Evolutionary conservation across 2,888 invertebrate genomes (phyloP), one percentile per base, ranked within the genome.

Genomic region (Euclidia mi): DNA sequence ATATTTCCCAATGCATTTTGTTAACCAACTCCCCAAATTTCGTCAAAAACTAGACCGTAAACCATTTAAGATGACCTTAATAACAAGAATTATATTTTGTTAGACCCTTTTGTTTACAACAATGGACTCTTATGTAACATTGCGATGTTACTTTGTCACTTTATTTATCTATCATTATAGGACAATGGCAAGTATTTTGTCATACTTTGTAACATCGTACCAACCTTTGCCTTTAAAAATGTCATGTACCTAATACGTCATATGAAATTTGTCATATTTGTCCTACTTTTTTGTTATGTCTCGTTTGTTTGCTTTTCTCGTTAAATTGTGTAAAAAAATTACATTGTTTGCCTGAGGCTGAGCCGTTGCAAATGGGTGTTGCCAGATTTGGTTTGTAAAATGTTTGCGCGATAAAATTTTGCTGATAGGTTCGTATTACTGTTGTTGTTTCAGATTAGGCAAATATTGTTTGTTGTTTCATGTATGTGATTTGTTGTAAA

Each of bases 71-170:
- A 12, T 45, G 52, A 41, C 71, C 62, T 50, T 71, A 75, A 73
- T 74, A 41, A 10, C 32, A 1, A 15, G 40, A 48, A 65, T 52
- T 65, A 51, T 51, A 43, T 65, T 53, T 67, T 61, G 42, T 4
- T 48, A 44, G 12, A 20, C 62, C 55, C 63, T 65, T 74, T 75
- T 68, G 65, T 71, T 59, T 60, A 12, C 37, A 60, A 71, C 72
- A 75, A 75, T 71, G 48, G 51, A 29, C 56, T 53, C 45, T 72
- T 46, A 69, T 61, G 71, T 57, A 71, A 58, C 52, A 25, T 32
- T 43, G n/a, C 34, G 40, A 32, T 17, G 6, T 25, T 25, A 47
- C 35, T n/a, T 29, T 31, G 1, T 47, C 7, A 4, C n/a, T 18
- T 31, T 51, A 40, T 31, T 15, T 32, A 15, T 9, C 15, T 42